A percentile compares a stretch with the other conserved stretches of the same genome.
phyloP scores from a whole-genome alignment of 2,797 vertebrate species.

The Atherinosoma microstoma region DNA sequence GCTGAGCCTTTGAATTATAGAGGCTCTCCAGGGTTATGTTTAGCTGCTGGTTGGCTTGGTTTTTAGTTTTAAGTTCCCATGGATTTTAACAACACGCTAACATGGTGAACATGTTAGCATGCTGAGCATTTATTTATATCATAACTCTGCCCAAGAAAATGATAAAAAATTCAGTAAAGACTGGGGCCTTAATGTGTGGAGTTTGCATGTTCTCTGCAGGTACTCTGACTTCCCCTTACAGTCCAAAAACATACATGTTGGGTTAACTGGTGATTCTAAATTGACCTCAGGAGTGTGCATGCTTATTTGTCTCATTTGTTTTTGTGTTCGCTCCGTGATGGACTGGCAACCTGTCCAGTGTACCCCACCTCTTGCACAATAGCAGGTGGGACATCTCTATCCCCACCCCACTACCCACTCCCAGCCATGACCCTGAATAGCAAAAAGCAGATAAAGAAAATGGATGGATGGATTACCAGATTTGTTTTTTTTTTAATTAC shows the following conservation, averaged over 20 bases:
- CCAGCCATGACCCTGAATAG: neutral
- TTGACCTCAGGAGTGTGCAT: neutral
- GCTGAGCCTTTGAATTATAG: slow-evolving; percentile 24
- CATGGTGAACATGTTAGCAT: neutral
- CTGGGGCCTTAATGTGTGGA: neutral
- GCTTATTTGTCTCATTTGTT: neutral
- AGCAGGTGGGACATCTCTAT: neutral
- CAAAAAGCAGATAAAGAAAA: neutral
- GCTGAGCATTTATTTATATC: neutral
- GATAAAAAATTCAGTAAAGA: neutral
- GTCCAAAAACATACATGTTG: neutral
- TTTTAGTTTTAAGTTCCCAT: neutral
- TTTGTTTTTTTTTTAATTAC: too few species aligned
- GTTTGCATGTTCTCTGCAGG: neutral
- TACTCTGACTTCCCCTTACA: neutral
- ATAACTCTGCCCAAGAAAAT: neutral
- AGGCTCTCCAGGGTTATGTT: neutral
- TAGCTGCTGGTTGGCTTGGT: neutral
- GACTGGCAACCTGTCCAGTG: neutral
- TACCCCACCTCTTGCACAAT: too few species aligned
- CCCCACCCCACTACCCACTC: neutral
- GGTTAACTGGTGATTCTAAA: too few species aligned
- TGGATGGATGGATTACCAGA: neutral
- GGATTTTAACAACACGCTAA: too few species aligned
- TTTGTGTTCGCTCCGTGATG: neutral